These are phyloP conservation scores for Sternarchorhynchus goeldii DNA, from an alignment of 2,797 vertebrate genomes.

Conservation along the genomic window DNA sequence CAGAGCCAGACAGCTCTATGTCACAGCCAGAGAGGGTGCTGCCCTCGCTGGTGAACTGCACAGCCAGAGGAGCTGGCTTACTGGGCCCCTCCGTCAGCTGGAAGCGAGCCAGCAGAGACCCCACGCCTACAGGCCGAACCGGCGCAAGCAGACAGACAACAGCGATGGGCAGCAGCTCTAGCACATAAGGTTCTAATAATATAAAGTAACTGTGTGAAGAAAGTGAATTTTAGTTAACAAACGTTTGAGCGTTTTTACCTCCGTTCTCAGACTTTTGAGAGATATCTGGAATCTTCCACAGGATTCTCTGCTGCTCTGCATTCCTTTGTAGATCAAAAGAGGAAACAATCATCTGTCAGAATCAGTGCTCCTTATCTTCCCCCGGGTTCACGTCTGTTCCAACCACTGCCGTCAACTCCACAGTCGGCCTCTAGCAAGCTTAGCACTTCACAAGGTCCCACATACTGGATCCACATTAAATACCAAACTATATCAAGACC, in stretches of 20 bases:
- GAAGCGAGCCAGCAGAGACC: conserved; percentile 92
- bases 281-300: conserved; percentile 99
- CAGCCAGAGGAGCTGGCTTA: conserved; percentile 87
- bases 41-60: conserved; percentile 98
- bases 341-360: not conserved
- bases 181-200: not conserved
- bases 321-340: conserved; percentile 79
- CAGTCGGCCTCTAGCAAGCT: not conserved
- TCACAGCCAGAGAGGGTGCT: conserved; percentile 94
- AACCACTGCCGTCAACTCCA: no score
- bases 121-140: conserved; percentile 79
- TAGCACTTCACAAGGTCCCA: not conserved
- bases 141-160: not conserved
- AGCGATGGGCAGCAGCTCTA: not conserved
- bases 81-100: conserved; percentile 91
- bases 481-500: not conserved
- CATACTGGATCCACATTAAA: not conserved
- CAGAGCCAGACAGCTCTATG: conserved; percentile 92
- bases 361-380: not conserved
- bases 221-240: not conserved
- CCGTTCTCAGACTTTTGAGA: conserved; percentile 98
- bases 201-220: not conserved
- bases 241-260: conserved; percentile 73
- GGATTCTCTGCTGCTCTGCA: conserved; percentile 92
- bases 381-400: not conserved